Evolutionary conservation across 2,113 vertebrate genomes (phyloP).

Genomic region (Siphamia tubifer): DNA sequence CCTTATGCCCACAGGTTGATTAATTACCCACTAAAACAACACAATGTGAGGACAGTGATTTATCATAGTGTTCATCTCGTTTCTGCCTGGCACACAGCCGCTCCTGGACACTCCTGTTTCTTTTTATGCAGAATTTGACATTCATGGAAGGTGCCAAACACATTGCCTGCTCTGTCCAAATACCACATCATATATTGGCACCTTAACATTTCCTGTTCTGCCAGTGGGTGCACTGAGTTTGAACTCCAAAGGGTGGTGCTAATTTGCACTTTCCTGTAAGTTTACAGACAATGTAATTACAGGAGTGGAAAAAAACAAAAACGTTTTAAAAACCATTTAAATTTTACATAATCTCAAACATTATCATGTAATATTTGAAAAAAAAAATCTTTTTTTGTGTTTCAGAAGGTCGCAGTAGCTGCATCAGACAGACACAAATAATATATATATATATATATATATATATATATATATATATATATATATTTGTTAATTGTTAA

Average conservation of each 20-base stretch:
- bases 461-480: no score
- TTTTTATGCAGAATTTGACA: conserved; percentile 11
- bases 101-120: not conserved
- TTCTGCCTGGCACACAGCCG: conserved; percentile 7
- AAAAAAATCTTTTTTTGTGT: no score
- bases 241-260: not conserved
- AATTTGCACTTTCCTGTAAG: not conserved
- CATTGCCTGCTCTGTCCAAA: not conserved
- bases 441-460: no score
- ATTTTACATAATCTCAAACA: no score
- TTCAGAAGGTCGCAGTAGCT: no score
- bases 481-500: no score
- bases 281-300: not conserved
- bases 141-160: conserved; percentile 15
- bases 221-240: not conserved
- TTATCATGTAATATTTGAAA: no score
- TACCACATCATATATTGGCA: conserved; percentile 20
- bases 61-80: conserved; percentile 25
- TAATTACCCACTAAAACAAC: conserved; percentile 39
- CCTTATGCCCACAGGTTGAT: conserved; percentile 30
- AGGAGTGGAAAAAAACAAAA: no score
- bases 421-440: no score
- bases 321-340: no score
- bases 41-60: conserved; percentile 37
- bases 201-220: not conserved